Evolutionary conservation across 2,113 vertebrate species (phyloP), one percentile per base, ranked within the genome.

Genomic region (human): DNA sequence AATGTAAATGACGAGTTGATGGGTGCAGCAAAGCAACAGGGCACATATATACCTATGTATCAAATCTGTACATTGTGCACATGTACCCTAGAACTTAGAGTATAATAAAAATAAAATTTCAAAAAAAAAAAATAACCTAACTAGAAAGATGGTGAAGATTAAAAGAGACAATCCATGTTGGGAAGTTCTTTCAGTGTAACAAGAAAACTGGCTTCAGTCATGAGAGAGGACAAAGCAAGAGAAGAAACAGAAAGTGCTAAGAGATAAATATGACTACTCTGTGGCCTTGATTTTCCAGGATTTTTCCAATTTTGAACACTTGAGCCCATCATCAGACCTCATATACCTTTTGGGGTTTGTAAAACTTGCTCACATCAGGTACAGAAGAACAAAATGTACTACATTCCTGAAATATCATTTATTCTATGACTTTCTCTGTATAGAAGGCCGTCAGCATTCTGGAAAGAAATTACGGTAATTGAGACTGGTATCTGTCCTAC

Each of bases 391-490:
- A 90, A 90, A 94, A 90, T 89, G 79, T 22, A 92, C 25, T 14
- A 57, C 8, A 64, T 52, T 84, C 57, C 38, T 38, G 61, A 97
- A 90, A 84, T 82, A 93, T 40, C 45, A 59, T 94, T 90, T 76
- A 52, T 92, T 90, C n/a, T 83, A 52, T 78, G 68, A 84, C 75
- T 95, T 97, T n/a, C 96, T 72, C 68, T 50, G 55, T 68, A 43
- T 38, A 92, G 76, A 94, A 90, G 50, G 84, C 61, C 93, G 50
- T 38, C 38, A 72, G 80, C 40, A 90, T 87, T 89, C 83, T 95
- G 32, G 79, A 90, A 93, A 97, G 57, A 94, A 96, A 86, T 94
- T 78, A 68, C 1, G 93, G 81, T 89, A 83, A 93, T 80, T 92
- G 72, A 91, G 35, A 78, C 84, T 78, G 18, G 55, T 50, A 91